A percentile compares a stretch with the other conserved stretches of the same genome.
These are phyloP conservation scores for Chrysopa pallens DNA, from an alignment of 1,140 invertebrate species.

Conservation along the genomic window DNA sequence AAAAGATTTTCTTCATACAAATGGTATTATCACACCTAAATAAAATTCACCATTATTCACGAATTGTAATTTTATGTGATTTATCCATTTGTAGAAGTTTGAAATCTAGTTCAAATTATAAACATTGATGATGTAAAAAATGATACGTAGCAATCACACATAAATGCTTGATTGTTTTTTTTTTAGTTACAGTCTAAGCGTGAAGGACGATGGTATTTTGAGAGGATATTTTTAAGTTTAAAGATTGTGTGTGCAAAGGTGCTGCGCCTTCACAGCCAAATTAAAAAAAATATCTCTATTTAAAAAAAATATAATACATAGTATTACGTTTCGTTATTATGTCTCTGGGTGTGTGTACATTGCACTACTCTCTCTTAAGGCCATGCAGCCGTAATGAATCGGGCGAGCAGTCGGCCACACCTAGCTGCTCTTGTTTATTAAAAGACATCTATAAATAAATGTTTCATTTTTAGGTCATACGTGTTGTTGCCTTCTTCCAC, in stretches of 20 bases:
- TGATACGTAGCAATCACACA: no score
- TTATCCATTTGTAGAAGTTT: no score
- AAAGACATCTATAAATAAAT: slow-evolving; percentile 44
- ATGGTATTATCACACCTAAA: no score
- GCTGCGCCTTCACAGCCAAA: neutral
- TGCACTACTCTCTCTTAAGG: neutral
- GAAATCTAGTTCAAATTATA: no score
- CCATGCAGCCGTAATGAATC: neutral
- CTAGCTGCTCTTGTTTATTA: slow-evolving; percentile 9
- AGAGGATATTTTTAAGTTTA: neutral
- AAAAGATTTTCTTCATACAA: no score
- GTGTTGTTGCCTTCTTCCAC: slow-evolving; percentile 12
- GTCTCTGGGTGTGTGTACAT: neutral
- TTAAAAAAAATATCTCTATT: neutral
- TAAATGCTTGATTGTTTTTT: neutral
- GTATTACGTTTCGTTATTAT: neutral
- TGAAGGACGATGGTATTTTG: neutral
- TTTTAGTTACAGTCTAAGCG: neutral
- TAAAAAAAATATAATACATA: neutral
- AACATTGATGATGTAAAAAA: no score
- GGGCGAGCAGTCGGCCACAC: neutral
- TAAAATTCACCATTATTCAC: no score
- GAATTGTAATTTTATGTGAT: no score
- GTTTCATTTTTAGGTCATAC: slow-evolving; percentile 53
- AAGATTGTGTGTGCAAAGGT: neutral